Conservation (phyloP, 2,113 vertebrate genomes). For the Planiliza haematocheilus region DNA sequence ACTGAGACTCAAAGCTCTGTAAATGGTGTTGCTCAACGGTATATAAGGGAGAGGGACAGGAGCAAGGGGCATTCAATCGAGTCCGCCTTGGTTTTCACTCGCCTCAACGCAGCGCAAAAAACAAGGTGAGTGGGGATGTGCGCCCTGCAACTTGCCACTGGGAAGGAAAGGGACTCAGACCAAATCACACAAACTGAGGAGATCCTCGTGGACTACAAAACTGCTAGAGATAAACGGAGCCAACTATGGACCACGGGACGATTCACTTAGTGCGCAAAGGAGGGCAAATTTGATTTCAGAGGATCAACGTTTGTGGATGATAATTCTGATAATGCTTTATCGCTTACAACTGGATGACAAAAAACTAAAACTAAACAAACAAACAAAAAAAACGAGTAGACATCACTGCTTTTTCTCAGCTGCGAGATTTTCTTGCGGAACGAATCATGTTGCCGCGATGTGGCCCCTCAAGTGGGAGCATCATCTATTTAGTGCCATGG, state of each 20-base stretch:
- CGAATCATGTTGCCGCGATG: constrained; percentile 9
- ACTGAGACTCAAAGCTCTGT: constrained; percentile 80
- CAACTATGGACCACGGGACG: constrained; percentile 49
- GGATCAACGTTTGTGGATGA: constrained; percentile 61
- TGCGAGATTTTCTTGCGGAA: constrained; percentile 12
- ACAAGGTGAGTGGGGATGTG: constrained; percentile 79
- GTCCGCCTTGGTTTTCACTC: constrained; percentile 83
- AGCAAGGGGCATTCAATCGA: constrained; percentile 65
- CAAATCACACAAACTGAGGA: not conserved
- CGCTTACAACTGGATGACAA: constrained; percentile 36
- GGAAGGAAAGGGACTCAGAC: constrained; percentile 49
- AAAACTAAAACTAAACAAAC: not conserved
- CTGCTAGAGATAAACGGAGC: constrained; percentile 46
- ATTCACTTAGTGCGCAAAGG: constrained; percentile 36
- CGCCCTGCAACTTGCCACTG: not conserved
- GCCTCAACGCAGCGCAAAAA: constrained; percentile 80
- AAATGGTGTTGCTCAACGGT: constrained; percentile 82
- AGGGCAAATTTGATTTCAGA: constrained; percentile 36
- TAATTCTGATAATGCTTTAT: constrained; percentile 14
- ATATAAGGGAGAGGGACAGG: constrained; percentile 76
- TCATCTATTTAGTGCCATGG: constrained; percentile 40
- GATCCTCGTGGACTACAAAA: constrained; percentile 66
- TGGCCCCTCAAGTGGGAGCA: constrained; percentile 46
- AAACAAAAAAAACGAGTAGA: constrained; percentile 3
- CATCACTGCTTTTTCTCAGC: constrained; percentile 14